Evolutionary conservation across 2,113 vertebrate genomes (phyloP), one percentile per base, ranked within the genome.

Genomic region (Muscicapa adusta): DNA sequence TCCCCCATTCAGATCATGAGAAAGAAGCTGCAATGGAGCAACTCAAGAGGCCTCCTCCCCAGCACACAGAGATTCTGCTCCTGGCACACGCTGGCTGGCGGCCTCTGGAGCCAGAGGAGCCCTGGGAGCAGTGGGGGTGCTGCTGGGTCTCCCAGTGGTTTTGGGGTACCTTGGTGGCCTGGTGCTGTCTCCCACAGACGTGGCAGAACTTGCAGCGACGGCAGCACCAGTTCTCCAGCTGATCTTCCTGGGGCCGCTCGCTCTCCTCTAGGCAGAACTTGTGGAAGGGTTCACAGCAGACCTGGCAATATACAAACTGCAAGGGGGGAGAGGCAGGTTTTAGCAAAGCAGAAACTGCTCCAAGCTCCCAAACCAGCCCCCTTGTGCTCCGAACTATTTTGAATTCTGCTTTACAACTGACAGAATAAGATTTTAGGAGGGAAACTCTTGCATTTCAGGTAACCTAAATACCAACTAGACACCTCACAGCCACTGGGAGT

Each of bases 211-310:
- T 98, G 97, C 99, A 99, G 70, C 98, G 98, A 67, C 99, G 99
- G 95, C 99, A 99, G 97, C 99, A 99, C 99, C 99, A 99, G 97
- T 99, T 99, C 91, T 99, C 99, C 98, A 99, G 98, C 97, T 99
- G 99, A 95, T 99, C 99, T 96, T 99, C 98, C 86, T 99, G 98
- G 58, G 99, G 99, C 97, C 99, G 99, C 98, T 99, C 99, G 1
- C 97, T 98, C 96, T 99, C 99, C 95, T 99, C 99, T 95, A 99
- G 97, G 97, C 99, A 99, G 97, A 99, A 99, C 82, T 99, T 99
- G 98, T 99, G 99, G 97, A 99, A 99, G 24, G 99, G 99, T 95
- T 99, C 99, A 95, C 99, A 99, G 95, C 99, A 99, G 58, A 99
- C 99, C 98, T 99, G 99, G 96, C 99, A 99, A 97, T 99, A 99